Evolutionary conservation across 2,797 vertebrate species (phyloP), one percentile per base, ranked within the genome.

Genomic region (Lithobates pipiens): DNA sequence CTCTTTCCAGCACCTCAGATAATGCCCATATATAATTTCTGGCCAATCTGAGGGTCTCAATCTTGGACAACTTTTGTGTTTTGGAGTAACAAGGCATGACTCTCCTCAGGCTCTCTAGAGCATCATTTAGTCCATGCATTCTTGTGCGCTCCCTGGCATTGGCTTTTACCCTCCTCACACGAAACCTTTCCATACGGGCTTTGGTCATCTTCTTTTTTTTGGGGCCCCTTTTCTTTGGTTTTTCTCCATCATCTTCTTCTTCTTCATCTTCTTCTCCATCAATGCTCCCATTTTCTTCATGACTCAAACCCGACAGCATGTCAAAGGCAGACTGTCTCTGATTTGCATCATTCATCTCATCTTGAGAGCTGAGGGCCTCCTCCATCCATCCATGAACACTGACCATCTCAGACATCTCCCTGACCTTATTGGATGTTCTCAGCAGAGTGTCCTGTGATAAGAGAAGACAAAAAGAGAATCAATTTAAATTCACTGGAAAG

Each of bases 121-220:
- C 98, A 0, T 99, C 98, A 0, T 99, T 99, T 68, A 99, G 92
- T 2, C 98, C 98, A 0, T 99, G 98, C 98, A 99, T 99, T 34
- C 98, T 91, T 0, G 96, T 96, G 29, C 98, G 94, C 86, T 99
- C 98, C n/a, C 98, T 94, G 63, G 98, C 97, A 0, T 99, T 99
- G 88, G 98, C 98, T 88, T 99, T 99, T 77, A 97, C 89, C 50
- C 98, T 89, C 29, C 98, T 93, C 10, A 95, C 96, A 44, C 96
- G 95, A 91, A 99, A 98, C 83, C 98, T 89, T 89, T 99, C 98
- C 89, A 97, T 84, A 78, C 98, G 95, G 0, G 96, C 98, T 95
- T 98, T 99, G 86, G 98, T 98, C 97, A 99, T 98, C 89, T 99
- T 99, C 95, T 99, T 99, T 95, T 96, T 99, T 92, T 99, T 99